Conservation (phyloP, 2,113 vertebrate species). For the Ciconia stormi region DNA sequence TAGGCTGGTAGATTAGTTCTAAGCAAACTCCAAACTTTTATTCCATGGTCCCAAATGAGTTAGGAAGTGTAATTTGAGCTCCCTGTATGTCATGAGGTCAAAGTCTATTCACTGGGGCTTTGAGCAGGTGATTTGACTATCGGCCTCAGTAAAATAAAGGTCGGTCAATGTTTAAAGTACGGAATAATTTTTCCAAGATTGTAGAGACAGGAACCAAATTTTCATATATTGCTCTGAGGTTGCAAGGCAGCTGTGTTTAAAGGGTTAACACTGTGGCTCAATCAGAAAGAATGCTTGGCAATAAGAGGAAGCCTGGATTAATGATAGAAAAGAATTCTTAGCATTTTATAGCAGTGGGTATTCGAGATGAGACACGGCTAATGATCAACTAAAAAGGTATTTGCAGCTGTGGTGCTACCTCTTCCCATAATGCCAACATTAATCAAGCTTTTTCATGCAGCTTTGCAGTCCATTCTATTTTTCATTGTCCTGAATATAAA, state of each 20-base stretch:
- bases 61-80: neutral
- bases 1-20: neutral
- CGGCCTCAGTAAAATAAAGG: neutral
- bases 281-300: conserved; percentile 71
- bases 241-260: conserved; percentile 27
- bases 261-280: conserved; percentile 65
- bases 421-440: conserved; percentile 61
- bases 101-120: neutral
- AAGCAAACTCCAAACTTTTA: conserved; percentile 11
- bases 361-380: conserved; percentile 64
- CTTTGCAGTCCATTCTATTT: conserved; percentile 54
- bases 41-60: neutral
- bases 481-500: conserved; percentile 39
- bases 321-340: conserved; percentile 71
- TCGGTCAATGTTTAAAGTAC: neutral
- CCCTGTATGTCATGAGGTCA: conserved; percentile 2
- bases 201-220: neutral
- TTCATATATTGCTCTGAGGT: neutral
- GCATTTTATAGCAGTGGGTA: conserved; percentile 68
- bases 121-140: conserved; percentile 30
- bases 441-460: conserved; percentile 63
- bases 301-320: conserved; percentile 68
- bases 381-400: conserved; percentile 72
- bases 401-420: conserved; percentile 71
- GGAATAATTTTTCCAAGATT: neutral